Evolutionary conservation across 64 coral and sea anemone species (phyloP), one percentile per base, ranked within the genome.

Genomic region (Stichodactyla helianthus): DNA sequence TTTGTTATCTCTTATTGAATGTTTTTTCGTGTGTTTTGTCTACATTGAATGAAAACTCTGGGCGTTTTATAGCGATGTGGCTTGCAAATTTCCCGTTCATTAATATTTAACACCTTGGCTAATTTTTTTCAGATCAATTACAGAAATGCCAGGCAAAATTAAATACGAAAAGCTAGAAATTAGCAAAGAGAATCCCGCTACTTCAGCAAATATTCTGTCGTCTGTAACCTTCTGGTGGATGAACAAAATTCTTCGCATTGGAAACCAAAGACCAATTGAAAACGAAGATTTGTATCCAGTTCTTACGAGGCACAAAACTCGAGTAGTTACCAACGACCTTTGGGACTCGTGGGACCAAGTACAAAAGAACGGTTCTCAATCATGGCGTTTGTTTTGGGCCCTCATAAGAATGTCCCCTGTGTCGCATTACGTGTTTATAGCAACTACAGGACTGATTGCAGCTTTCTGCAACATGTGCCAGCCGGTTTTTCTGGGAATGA

Each of bases 151-250:
- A 12, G 52, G 53, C 7, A 84, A 54, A 7, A 84, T 84, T 6
- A 57, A 50, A 84, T 84, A 84, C 25, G 83, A 84, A 62, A 51
- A 54, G 53, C 53, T 84, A 7, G 55, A 84, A 35, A 13, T 84
- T 22, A 15, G 7, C n/a, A 84, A 84, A 63, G 55, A 50, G 25
- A 96, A 89, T 82, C 94, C 94, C 23, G 76, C 86, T 28, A 31
- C 71, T 1, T 86, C 59, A 14, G 94, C 94, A 16, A 87, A 79
- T 23, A 84, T 96, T 18, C 64, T 90, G 10, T 96, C 94, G 20
- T 35, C 86, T 3, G 26, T 96, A 26, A 84, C 88, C 10, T 96
- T 96, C 53, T 88, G 94, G 94, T 96, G 94, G 94, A 88, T 95
- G 87, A 89, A 87, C 22, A 86, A 85, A 19, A 85, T 86, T 1